Conservation (phyloP, 2,888 invertebrate genomes). For the Eulithis prunata region DNA sequence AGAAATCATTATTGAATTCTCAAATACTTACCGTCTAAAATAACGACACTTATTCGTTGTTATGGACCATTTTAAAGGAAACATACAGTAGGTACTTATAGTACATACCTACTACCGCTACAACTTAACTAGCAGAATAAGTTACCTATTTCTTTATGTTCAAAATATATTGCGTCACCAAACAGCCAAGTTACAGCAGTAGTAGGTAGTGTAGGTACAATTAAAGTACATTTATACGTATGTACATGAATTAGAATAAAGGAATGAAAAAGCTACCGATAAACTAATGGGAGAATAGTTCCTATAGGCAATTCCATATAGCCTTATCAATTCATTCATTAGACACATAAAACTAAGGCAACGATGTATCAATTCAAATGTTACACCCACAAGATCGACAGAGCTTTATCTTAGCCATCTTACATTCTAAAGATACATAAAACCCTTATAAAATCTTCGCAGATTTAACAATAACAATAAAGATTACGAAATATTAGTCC, state of each 20-base stretch:
- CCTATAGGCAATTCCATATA: slow-evolving; percentile 59
- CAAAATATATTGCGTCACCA: not conserved
- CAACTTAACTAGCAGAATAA: slow-evolving; percentile 17
- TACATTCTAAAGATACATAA: slow-evolving; percentile 36
- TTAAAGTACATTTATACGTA: too few species aligned
- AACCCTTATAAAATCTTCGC: slow-evolving; percentile 46
- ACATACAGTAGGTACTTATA: slow-evolving; percentile 13
- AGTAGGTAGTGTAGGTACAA: not conserved
- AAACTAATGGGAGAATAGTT: slow-evolving; percentile 48
- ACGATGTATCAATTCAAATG: slow-evolving; percentile 48
- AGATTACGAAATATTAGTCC: slow-evolving; percentile 54
- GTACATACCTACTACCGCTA: not conserved
- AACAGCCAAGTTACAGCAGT: not conserved
- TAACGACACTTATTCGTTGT: slow-evolving; percentile 32
- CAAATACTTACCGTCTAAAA: slow-evolving; percentile 4
- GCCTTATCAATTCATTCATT: slow-evolving; percentile 47
- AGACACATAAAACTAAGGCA: slow-evolving; percentile 62
- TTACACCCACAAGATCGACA: slow-evolving; percentile 52
- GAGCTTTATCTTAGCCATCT: slow-evolving; percentile 27
- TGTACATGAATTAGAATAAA: slow-evolving; percentile 32
- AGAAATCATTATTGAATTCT: not conserved
- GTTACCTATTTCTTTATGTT: not conserved
- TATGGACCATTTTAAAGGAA: slow-evolving; percentile 17
- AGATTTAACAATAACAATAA: slow-evolving; percentile 55
- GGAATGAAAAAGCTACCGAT: slow-evolving; percentile 53